Evolutionary conservation across 2,113 vertebrate species (phyloP).

Genomic region (Bufo bufo): DNA sequence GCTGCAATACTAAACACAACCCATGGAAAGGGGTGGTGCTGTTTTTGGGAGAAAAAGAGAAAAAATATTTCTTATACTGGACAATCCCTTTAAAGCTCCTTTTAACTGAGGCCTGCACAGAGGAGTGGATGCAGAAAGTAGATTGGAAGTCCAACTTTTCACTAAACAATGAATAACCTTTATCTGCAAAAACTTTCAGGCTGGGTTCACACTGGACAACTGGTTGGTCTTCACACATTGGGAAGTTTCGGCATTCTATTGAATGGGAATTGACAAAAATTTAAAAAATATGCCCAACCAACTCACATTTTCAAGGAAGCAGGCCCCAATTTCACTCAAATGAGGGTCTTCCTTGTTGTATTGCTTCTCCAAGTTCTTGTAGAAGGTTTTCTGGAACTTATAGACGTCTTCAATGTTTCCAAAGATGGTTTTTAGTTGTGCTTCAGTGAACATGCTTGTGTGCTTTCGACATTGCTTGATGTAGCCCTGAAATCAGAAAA

Average conservation of each 20-base stretch:
- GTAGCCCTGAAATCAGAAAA: constrained; percentile 80
- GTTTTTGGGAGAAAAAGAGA: too few species aligned
- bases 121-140: too few species aligned
- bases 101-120: background rate
- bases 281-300: background rate
- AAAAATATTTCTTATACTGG: too few species aligned
- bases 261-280: background rate
- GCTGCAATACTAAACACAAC: too few species aligned
- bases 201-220: background rate
- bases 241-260: background rate
- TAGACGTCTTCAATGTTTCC: constrained; percentile 99
- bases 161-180: background rate
- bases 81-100: too few species aligned
- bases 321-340: constrained; percentile 92
- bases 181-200: background rate
- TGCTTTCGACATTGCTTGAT: constrained; percentile 95
- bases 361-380: constrained; percentile 92
- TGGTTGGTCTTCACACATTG: too few species aligned
- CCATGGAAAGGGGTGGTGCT: too few species aligned
- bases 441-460: constrained; percentile 89
- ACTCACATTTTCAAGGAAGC: constrained; percentile 91
- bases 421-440: constrained; percentile 91
- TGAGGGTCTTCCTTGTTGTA: constrained; percentile 94
- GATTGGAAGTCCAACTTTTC: background rate
- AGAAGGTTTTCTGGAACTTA: constrained; percentile 93